Evolutionary conservation across 2,797 vertebrate species (phyloP).

Genomic region (Notoglanidium macrostoma): DNA sequence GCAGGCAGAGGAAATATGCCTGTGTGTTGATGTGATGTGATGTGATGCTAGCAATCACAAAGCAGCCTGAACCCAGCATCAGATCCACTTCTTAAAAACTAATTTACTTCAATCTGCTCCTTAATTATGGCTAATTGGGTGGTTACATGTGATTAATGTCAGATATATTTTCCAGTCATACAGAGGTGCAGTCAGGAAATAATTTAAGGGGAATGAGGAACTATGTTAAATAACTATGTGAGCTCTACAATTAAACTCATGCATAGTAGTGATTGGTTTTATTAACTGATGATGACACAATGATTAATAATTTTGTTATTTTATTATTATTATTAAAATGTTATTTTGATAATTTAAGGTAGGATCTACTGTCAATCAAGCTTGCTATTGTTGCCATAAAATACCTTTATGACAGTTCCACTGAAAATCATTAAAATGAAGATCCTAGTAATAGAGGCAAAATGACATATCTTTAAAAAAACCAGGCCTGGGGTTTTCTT

Average conservation of each 20-base stretch:
- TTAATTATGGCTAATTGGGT: not conserved
- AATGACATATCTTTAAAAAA: not conserved
- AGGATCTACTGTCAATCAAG: not conserved
- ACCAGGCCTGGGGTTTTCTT: not conserved
- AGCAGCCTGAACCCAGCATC: not conserved
- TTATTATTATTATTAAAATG: too few relatives aligned
- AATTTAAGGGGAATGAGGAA: not conserved
- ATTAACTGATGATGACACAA: not conserved
- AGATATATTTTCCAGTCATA: not conserved
- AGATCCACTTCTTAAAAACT: not conserved
- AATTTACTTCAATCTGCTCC: not conserved
- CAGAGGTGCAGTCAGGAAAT: too few relatives aligned
- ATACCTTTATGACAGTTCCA: not conserved
- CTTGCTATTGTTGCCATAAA: not conserved
- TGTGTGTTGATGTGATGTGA: not conserved
- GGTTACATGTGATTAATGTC: not conserved
- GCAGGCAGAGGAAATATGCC: not conserved
- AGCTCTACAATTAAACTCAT: not conserved
- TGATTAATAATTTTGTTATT: too few relatives aligned
- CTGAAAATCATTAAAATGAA: not conserved
- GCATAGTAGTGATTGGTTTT: too few relatives aligned
- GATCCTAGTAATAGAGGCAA: not conserved
- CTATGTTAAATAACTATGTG: not conserved
- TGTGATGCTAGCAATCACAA: not conserved
- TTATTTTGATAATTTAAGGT: not conserved